A percentile compares a stretch with the other conserved stretches of the same genome.
phyloP scores from a whole-genome alignment of 2,888 invertebrate genomes.

The Yponomeuta cagnagella region DNA sequence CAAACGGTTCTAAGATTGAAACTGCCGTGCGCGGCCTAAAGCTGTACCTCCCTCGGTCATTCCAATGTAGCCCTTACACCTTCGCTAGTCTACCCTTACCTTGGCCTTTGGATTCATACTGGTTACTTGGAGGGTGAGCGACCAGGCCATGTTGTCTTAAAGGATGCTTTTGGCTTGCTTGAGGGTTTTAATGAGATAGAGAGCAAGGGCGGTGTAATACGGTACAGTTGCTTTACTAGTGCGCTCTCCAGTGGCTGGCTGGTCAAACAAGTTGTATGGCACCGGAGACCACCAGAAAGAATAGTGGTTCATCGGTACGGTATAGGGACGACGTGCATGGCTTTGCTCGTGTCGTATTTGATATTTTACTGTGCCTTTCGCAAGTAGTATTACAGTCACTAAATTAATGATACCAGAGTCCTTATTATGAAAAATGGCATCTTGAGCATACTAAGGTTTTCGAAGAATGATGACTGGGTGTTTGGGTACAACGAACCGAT shows the following conservation, averaged over 20 bases:
- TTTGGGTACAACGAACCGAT: no score
- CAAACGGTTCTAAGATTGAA: not conserved
- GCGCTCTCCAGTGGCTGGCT: not conserved
- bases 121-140: not conserved
- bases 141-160: constrained; percentile 18
- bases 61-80: not conserved
- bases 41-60: not conserved
- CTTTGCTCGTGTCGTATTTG: no score
- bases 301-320: not conserved
- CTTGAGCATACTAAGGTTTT: no score
- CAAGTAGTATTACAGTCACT: no score
- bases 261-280: not conserved
- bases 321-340: not conserved
- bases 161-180: constrained; percentile 22
- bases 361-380: no score
- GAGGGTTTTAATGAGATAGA: constrained; percentile 55
- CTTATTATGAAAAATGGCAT: no score
- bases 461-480: no score
- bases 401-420: no score
- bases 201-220: not conserved
- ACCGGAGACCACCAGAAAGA: not conserved
- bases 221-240: not conserved
- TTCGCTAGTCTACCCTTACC: not conserved
- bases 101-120: not conserved
- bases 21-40: not conserved